Percentiles rank a stretch among this genome's conserved stretches.
These are phyloP conservation scores for Timandra comae DNA, from an alignment of 2,888 invertebrate genomes.

Conservation along the genomic window DNA sequence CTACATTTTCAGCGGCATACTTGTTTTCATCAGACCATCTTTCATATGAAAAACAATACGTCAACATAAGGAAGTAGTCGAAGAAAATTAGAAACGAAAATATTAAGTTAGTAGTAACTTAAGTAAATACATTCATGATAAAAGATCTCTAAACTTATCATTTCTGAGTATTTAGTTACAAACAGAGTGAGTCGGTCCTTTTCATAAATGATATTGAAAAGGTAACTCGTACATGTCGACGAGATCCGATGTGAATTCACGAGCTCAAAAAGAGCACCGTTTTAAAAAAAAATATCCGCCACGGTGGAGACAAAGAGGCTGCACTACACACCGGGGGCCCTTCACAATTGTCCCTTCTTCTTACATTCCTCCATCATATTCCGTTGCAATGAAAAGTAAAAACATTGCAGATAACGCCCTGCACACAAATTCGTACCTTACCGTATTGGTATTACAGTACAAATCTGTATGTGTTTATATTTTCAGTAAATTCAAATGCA, in stretches of 20 bases:
- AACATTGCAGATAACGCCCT: slow-evolving; percentile 48
- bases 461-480: slow-evolving; percentile 24
- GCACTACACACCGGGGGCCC: slow-evolving; percentile 52
- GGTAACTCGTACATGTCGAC: slow-evolving; percentile 13
- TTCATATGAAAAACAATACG: no score
- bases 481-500: slow-evolving; percentile 59
- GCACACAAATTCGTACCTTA: slow-evolving; percentile 13
- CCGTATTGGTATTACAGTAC: slow-evolving; percentile 14
- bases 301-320: slow-evolving; percentile 43
- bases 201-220: no score
- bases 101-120: no score
- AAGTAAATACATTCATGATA: no score
- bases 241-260: no score
- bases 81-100: no score
- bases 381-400: slow-evolving; percentile 70
- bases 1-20: no score
- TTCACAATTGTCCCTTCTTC: slow-evolving; percentile 71
- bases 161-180: no score
- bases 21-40: no score
- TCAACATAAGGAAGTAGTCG: no score
- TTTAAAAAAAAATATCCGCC: slow-evolving; percentile 39
- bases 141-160: no score
- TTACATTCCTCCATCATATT: slow-evolving; percentile 74
- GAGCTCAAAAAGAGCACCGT: slow-evolving; percentile 38
- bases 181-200: no score